Evolutionary conservation across 2,888 invertebrate genomes (phyloP).

Genomic region (Odontomyia ornata): DNA sequence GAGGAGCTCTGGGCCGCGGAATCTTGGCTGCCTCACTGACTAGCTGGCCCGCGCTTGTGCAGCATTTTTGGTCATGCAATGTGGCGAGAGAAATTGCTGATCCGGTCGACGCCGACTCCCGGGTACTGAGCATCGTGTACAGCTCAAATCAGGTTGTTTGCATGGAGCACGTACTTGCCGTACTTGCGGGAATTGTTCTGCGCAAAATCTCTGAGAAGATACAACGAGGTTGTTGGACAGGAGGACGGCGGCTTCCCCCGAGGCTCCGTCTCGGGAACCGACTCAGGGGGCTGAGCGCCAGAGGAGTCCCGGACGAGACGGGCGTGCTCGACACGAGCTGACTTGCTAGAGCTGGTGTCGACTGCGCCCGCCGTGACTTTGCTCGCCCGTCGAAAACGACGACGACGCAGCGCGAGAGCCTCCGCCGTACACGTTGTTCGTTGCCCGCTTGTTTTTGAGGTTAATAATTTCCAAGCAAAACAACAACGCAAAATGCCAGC

Average conservation of each 20-base stretch:
- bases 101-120: no score
- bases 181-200: not conserved
- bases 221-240: not conserved
- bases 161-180: not conserved
- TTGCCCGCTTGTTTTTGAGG: slow-evolving; percentile 22
- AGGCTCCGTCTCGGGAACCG: not conserved
- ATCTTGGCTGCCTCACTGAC: not conserved
- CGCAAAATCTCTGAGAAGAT: not conserved
- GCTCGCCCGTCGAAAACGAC: not conserved
- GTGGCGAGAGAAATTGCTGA: slow-evolving; percentile 22
- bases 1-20: not conserved
- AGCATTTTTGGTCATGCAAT: not conserved
- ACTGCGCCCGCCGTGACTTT: not conserved
- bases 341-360: slow-evolving; percentile 30
- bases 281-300: not conserved
- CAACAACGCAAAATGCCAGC: slow-evolving; percentile 35
- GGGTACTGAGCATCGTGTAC: not conserved
- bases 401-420: not conserved
- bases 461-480: slow-evolving; percentile 29
- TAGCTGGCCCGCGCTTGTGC: not conserved
- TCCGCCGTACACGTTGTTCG: slow-evolving; percentile 28
- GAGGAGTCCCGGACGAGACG: slow-evolving; percentile 23
- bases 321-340: slow-evolving; percentile 37
- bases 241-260: not conserved
- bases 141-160: not conserved